Evolutionary conservation across 2,797 vertebrate genomes (phyloP).

Genomic region (Gorsachius magnificus): DNA sequence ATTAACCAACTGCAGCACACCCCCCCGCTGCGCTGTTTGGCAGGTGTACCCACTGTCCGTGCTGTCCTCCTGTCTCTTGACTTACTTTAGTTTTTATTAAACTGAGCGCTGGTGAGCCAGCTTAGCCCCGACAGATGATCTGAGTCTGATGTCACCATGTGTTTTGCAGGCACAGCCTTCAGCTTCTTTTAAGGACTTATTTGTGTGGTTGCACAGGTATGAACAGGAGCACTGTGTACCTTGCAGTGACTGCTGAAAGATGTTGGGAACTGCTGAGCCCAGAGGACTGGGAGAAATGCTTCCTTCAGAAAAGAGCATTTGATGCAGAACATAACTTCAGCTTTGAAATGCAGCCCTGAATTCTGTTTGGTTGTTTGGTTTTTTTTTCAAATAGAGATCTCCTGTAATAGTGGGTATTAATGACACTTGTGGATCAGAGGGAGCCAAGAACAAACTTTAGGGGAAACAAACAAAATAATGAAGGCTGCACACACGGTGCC

Average conservation of each 20-base stretch:
- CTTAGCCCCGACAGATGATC: neutral
- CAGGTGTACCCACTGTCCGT: neutral
- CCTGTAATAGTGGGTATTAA: neutral
- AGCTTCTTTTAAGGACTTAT: neutral
- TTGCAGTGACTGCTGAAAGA: neutral
- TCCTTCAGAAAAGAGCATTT: neutral
- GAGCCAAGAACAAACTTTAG: neutral
- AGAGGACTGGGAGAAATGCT: neutral
- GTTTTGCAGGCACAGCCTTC: neutral
- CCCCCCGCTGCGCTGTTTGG: neutral
- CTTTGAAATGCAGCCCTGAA: neutral
- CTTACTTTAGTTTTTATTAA: neutral
- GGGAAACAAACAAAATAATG: neutral
- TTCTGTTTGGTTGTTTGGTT: neutral
- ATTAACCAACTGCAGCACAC: neutral
- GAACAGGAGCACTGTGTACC: neutral
- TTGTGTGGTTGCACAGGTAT: neutral
- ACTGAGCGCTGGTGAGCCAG: neutral
- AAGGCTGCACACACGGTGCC: neutral
- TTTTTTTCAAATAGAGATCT: neutral
- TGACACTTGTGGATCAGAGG: neutral
- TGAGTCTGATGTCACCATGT: neutral
- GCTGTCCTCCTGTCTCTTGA: neutral
- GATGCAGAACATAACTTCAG: accelerated
- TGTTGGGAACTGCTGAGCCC: neutral